A percentile compares a stretch with the other conserved stretches of the same genome.
Evolutionary conservation across 2,888 invertebrate species (phyloP).

Genomic region (Microplitis manilae): DNA sequence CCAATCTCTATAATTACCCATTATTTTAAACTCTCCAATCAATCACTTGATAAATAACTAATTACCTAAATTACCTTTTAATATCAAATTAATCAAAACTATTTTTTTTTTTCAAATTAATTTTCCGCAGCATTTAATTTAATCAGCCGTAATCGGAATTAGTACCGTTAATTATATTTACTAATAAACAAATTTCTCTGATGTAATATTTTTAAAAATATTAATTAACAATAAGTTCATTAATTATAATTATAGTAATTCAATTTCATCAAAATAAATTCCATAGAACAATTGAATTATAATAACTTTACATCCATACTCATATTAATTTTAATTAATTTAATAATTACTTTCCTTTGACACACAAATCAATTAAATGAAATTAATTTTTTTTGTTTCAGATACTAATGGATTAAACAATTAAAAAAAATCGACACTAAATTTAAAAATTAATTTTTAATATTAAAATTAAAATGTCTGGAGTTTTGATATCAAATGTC

Average conservation of each 20-base stretch:
- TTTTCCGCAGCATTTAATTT: too few relatives aligned
- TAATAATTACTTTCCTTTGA: background rate
- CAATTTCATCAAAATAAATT: background rate
- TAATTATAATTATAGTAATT: too few relatives aligned
- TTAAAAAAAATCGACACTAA: background rate
- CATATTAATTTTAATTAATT: background rate
- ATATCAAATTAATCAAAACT: background rate
- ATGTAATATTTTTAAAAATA: too few relatives aligned
- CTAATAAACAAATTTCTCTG: too few relatives aligned
- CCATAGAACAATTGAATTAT: background rate
- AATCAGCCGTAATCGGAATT: too few relatives aligned
- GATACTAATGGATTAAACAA: background rate
- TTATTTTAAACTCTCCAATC: background rate
- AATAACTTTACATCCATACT: background rate
- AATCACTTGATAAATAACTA: background rate
- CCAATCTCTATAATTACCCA: background rate
- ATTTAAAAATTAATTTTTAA: too few relatives aligned
- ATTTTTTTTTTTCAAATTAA: too few relatives aligned
- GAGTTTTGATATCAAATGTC: too few relatives aligned
- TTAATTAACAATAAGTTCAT: too few relatives aligned
- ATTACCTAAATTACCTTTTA: background rate
- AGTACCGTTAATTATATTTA: too few relatives aligned
- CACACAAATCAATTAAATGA: background rate
- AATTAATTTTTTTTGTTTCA: background rate
- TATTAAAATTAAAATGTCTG: too few relatives aligned